These are phyloP conservation scores for Dreissena rostriformis DNA, from an alignment of 1,140 invertebrate species.

Conservation along the genomic window DNA sequence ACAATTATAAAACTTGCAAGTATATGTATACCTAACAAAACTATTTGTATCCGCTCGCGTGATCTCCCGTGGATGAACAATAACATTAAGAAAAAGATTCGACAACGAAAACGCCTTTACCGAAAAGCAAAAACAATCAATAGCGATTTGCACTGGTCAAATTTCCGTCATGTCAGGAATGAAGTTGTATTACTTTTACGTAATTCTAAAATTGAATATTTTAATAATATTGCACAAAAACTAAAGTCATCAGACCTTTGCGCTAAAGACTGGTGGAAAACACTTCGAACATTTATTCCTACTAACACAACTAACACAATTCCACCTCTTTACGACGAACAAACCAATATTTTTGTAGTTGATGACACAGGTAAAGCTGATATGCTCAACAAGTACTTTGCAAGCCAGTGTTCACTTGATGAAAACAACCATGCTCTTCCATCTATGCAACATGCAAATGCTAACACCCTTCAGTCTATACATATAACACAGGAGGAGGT, in stretches of 20 bases:
- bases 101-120: neutral
- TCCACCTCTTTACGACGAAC: slow-evolving; percentile 2
- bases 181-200: slow-evolving; percentile 1
- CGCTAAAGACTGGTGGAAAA: slow-evolving; percentile 14
- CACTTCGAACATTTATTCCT: slow-evolving; percentile 9
- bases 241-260: slow-evolving; percentile 5
- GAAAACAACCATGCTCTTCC: neutral
- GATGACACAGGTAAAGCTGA: slow-evolving; percentile 12
- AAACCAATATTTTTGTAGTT: neutral
- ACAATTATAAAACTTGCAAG: slow-evolving; percentile 3
- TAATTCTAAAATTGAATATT: neutral
- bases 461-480: too few relatives aligned
- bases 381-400: slow-evolving; percentile 26
- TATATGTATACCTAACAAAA: slow-evolving; percentile 22
- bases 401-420: neutral
- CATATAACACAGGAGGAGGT: too few relatives aligned
- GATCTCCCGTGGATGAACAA: slow-evolving; percentile 11
- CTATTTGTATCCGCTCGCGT: neutral
- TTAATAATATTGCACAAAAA: neutral
- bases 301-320: neutral
- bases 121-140: neutral
- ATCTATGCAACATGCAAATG: too few relatives aligned
- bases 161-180: slow-evolving; percentile 7
- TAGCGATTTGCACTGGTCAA: neutral
- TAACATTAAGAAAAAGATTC: neutral